These are phyloP conservation scores for Dasyornis broadbenti DNA, from an alignment of 2,113 vertebrate species.

Conservation along the genomic window DNA sequence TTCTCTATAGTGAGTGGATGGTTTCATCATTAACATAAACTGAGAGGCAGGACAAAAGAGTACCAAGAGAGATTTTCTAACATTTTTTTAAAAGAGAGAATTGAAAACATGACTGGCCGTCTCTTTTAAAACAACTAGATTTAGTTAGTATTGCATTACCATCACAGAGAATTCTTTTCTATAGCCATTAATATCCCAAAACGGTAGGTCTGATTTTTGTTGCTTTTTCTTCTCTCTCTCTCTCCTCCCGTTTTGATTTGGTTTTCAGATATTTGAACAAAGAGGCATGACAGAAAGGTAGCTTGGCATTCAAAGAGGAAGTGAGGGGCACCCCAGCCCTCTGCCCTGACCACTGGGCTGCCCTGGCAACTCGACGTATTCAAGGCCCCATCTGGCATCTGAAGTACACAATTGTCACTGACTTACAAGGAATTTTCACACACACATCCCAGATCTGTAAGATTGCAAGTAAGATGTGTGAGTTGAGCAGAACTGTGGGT, in stretches of 20 bases:
- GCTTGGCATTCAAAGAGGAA: neutral
- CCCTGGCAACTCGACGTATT: neutral
- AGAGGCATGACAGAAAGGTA: neutral
- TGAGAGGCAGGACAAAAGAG: neutral
- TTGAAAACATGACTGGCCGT: neutral
- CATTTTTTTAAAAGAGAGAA: neutral
- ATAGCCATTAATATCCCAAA: neutral
- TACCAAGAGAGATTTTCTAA: neutral
- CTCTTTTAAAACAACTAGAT: neutral
- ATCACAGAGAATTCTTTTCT: neutral
- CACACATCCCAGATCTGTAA: neutral
- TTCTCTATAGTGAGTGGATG: neutral
- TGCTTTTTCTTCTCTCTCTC: neutral
- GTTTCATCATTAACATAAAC: neutral
- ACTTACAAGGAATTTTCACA: neutral
- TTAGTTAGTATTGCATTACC: neutral
- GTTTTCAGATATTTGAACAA: neutral
- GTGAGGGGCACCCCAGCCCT: neutral
- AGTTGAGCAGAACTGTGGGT: neutral
- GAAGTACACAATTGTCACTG: neutral
- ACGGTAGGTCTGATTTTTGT: neutral
- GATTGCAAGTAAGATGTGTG: accelerated
- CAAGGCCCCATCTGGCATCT: neutral
- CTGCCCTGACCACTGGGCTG: neutral
- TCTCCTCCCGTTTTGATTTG: neutral